Evolutionary conservation across 2,113 vertebrate species (phyloP).

Genomic region (Syrrhaptes paradoxus): DNA sequence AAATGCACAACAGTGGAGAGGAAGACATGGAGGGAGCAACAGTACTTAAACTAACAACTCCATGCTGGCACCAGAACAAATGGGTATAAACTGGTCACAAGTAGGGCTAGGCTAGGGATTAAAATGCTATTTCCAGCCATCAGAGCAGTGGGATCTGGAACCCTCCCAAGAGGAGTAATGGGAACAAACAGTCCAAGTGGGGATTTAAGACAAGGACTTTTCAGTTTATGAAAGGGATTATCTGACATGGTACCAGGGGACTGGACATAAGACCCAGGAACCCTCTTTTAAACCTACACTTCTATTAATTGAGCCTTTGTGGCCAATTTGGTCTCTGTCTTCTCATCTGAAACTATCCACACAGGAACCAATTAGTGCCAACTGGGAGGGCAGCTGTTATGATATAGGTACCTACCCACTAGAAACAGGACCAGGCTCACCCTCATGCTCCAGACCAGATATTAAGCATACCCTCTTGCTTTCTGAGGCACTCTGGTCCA

Average conservation of each 20-base stretch:
- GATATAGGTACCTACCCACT: not conserved
- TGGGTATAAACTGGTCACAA: constrained; percentile 63
- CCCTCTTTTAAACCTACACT: not conserved
- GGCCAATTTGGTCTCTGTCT: not conserved
- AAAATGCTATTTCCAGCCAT: constrained; percentile 63
- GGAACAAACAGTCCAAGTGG: constrained; percentile 62
- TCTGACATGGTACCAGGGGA: constrained; percentile 50
- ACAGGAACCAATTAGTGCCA: not conserved
- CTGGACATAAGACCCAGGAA: constrained; percentile 12
- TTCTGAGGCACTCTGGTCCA: not conserved
- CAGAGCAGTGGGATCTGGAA: constrained; percentile 65
- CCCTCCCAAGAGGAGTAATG: constrained; percentile 55
- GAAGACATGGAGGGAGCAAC: not conserved
- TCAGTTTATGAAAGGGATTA: constrained; percentile 65
- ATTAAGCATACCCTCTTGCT: not conserved
- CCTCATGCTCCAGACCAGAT: not conserved
- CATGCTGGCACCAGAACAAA: constrained; percentile 52
- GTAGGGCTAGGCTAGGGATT: constrained; percentile 57
- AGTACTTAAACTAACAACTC: constrained; percentile 1
- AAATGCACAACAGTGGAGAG: not conserved
- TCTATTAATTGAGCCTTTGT: not conserved
- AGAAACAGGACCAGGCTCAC: not conserved
- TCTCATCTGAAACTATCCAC: not conserved
- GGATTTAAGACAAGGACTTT: constrained; percentile 67
- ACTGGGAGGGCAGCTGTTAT: not conserved